Evolutionary conservation across 2,888 invertebrate genomes (phyloP).

Genomic region (Leucoptera coffeella): DNA sequence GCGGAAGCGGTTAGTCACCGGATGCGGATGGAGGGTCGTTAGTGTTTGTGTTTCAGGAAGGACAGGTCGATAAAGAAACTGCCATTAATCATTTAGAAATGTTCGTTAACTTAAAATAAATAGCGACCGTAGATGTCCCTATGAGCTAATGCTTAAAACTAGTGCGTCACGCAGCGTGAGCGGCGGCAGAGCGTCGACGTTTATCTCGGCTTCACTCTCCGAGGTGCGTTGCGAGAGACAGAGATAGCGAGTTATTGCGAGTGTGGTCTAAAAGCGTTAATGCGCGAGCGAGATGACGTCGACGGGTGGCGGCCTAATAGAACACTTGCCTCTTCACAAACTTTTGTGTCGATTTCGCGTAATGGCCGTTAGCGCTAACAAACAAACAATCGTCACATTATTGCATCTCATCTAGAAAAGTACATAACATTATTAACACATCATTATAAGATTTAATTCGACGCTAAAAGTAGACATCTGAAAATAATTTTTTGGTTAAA

Average conservation of each 20-base stretch:
- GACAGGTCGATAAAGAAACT: slow-evolving; percentile 81
- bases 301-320: slow-evolving; percentile 45
- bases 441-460: no score
- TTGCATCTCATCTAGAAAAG: slow-evolving; percentile 9
- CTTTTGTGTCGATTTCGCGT: slow-evolving; percentile 49
- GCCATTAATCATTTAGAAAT: slow-evolving; percentile 51
- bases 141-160: no score
- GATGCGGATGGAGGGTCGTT: no score
- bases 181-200: no score
- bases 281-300: slow-evolving; percentile 48
- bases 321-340: slow-evolving; percentile 55
- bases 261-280: slow-evolving; percentile 38
- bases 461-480: no score
- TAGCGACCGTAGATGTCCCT: background rate
- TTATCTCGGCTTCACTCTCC: no score
- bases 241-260: background rate
- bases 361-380: slow-evolving; percentile 51
- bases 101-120: slow-evolving; percentile 10
- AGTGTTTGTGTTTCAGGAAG: slow-evolving; percentile 64
- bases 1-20: slow-evolving; percentile 28
- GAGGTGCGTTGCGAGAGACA: background rate
- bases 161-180: slow-evolving; percentile 20
- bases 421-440: no score
- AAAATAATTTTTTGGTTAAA: no score
- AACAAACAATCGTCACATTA: slow-evolving; percentile 37